phyloP scores from a whole-genome alignment of 2,113 vertebrate genomes.

The Salvelinus namaycush region DNA sequence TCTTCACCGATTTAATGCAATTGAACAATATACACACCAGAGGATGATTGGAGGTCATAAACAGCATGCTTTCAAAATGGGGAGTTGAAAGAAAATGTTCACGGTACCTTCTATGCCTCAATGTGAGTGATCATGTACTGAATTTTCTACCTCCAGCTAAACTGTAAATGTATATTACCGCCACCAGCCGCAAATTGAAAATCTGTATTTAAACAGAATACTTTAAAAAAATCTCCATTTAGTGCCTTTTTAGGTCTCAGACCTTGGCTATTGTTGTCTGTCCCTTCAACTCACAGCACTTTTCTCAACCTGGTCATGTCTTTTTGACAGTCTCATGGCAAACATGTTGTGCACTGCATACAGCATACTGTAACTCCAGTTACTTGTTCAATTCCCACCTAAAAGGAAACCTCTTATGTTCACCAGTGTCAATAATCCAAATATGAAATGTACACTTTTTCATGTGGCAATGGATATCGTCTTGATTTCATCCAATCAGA shows the following conservation, averaged over 20 bases:
- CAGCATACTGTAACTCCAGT: constrained; percentile 8
- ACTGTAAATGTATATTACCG: not conserved
- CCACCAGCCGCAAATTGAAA: constrained; percentile 12
- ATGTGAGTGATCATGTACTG: not conserved
- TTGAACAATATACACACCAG: not conserved
- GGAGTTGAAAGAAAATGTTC: not conserved
- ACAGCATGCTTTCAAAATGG: not conserved
- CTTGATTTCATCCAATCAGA: not conserved
- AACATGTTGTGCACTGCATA: constrained; percentile 18
- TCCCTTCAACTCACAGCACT: constrained; percentile 22
- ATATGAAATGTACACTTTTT: not conserved
- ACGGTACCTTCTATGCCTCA: not conserved
- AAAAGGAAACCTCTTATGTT: not conserved
- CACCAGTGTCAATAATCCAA: not conserved
- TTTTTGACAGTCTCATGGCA: not conserved
- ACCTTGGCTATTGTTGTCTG: constrained; percentile 14
- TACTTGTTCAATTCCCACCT: not conserved
- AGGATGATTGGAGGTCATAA: not conserved
- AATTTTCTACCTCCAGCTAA: not conserved
- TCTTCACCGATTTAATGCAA: not conserved
- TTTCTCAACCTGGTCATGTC: constrained; percentile 16
- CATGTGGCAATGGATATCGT: not conserved
- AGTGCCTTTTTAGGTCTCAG: constrained; percentile 57
- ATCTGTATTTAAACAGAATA: not conserved
- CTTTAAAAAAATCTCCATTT: constrained; percentile 27